A percentile compares a stretch with the other conserved stretches of the same genome.
phyloP scores from a whole-genome alignment of 2,888 invertebrate species.

The Blastobasis lacticolella region DNA sequence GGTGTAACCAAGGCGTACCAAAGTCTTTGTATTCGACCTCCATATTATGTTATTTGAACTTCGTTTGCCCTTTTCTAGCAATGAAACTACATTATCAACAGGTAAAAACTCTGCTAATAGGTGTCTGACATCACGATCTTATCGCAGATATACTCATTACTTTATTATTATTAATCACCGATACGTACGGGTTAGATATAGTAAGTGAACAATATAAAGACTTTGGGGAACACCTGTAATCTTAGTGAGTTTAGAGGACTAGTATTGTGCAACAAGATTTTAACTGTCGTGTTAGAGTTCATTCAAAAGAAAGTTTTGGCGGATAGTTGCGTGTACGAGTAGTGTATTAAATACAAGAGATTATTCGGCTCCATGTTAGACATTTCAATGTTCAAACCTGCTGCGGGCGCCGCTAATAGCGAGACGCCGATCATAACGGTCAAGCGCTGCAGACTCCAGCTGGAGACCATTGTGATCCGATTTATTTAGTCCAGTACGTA shows the following conservation, averaged over 20 bases:
- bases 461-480: constrained; percentile 39
- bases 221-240: constrained; percentile 18
- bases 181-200: too few relatives aligned
- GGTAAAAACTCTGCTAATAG: too few relatives aligned
- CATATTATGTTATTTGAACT: too few relatives aligned
- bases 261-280: constrained; percentile 22
- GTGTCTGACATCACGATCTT: too few relatives aligned
- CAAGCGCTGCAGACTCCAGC: constrained; percentile 30
- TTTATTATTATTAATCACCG: too few relatives aligned
- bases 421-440: constrained; percentile 30
- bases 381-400: constrained; percentile 26
- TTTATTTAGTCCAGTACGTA: constrained; percentile 20
- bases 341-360: constrained; percentile 19
- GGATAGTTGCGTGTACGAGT: constrained; percentile 8
- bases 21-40: too few relatives aligned
- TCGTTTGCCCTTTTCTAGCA: too few relatives aligned
- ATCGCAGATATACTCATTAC: too few relatives aligned
- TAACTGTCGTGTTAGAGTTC: constrained; percentile 13
- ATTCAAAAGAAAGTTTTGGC: constrained; percentile 17
- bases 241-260: too few relatives aligned
- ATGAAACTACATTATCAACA: too few relatives aligned
- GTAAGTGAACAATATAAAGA: constrained; percentile 15
- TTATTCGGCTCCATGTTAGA: constrained; percentile 19
- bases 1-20: too few relatives aligned
- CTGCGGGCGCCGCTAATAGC: constrained; percentile 25